Conservation (phyloP, 2,113 vertebrate species). For the Telmatochromis sp. region DNA sequence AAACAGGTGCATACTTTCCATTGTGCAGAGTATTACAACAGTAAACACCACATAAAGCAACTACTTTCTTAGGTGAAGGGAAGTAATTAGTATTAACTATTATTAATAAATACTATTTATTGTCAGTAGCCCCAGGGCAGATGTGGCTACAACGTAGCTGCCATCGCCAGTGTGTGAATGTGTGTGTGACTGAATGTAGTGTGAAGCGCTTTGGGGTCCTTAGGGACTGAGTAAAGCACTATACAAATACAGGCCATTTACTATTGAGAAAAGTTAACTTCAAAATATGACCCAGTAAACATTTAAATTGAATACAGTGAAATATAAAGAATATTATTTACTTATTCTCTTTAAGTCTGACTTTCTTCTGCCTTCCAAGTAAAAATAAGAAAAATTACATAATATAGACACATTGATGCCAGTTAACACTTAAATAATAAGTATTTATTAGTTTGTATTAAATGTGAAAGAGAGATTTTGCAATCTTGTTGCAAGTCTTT, state of each 20-base stretch:
- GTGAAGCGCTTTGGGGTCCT: too few species aligned
- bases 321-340: not conserved
- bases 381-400: not conserved
- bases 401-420: not conserved
- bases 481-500: not conserved
- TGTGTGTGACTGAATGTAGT: too few species aligned
- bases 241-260: too few species aligned
- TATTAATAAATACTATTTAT: not conserved
- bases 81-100: not conserved
- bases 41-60: not conserved
- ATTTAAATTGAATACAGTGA: not conserved
- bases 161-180: too few species aligned
- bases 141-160: too few species aligned
- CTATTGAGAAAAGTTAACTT: not conserved
- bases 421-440: not conserved
- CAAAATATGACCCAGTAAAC: not conserved
- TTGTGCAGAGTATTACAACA: not conserved
- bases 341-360: not conserved
- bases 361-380: not conserved
- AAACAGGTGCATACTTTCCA: not conserved
- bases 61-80: not conserved
- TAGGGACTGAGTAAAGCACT: too few species aligned
- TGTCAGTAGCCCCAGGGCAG: too few species aligned
- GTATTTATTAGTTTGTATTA: not conserved
- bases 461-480: not conserved